Conservation (phyloP, 2,888 invertebrate genomes). For the Campopleginae sp. region DNA sequence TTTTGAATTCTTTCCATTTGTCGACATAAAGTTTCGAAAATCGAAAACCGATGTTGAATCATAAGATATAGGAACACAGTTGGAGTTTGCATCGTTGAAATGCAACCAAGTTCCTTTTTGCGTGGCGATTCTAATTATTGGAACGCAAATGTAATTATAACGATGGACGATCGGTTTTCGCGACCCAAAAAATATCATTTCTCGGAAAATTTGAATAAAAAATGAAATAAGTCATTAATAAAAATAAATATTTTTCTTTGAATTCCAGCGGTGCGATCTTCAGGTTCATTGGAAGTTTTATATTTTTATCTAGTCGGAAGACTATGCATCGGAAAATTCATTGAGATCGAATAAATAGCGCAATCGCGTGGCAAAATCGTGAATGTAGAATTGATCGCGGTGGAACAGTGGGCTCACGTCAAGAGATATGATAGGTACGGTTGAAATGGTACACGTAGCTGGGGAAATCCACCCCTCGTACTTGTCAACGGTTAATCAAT, state of each 20-base stretch:
- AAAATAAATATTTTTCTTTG: too few relatives aligned
- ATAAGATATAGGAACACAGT: background rate
- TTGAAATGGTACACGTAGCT: conserved; percentile 23
- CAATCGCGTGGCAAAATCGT: conserved; percentile 19
- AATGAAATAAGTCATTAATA: too few relatives aligned
- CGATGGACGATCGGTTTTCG: too few relatives aligned
- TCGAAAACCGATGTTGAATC: background rate
- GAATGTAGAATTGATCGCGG: conserved; percentile 49
- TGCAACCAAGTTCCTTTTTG: too few relatives aligned
- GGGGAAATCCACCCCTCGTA: conserved; percentile 47
- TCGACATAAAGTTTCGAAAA: background rate
- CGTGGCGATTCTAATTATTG: too few relatives aligned
- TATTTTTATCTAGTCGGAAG: too few relatives aligned
- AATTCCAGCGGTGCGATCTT: too few relatives aligned
- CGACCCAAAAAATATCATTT: too few relatives aligned
- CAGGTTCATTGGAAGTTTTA: too few relatives aligned
- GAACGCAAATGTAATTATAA: too few relatives aligned
- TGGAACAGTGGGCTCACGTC: conserved; percentile 30
- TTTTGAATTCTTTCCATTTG: background rate
- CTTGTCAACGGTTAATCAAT: conserved; percentile 55
- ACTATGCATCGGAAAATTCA: conserved; percentile 1
- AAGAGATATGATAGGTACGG: conserved; percentile 53
- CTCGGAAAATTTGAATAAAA: too few relatives aligned
- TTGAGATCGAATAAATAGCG: conserved; percentile 20
- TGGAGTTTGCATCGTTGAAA: too few relatives aligned